These are phyloP conservation scores for Amphiprion ocellaris DNA, from an alignment of 2,113 vertebrate species.

Conservation along the genomic window DNA sequence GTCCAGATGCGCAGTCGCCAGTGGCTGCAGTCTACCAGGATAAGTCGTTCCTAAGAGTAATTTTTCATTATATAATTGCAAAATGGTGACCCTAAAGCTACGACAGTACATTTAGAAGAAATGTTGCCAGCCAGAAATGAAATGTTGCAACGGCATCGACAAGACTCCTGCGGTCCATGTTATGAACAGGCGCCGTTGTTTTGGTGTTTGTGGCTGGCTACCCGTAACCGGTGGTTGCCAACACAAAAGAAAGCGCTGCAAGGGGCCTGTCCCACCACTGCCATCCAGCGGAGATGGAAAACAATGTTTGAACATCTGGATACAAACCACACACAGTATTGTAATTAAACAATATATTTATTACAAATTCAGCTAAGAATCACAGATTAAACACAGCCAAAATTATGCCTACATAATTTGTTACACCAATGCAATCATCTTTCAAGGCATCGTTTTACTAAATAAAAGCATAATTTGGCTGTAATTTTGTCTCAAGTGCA, in stretches of 20 bases:
- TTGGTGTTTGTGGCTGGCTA: conserved; percentile 54
- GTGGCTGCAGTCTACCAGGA: conserved; percentile 9
- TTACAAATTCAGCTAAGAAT: no score
- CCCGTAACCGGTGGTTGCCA: conserved; percentile 47
- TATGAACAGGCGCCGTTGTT: conserved; percentile 49
- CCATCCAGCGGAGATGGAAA: conserved; percentile 56
- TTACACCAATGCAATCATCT: no score
- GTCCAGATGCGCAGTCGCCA: conserved; percentile 77
- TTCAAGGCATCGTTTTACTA: no score
- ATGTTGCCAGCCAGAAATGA: background rate
- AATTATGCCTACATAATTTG: no score
- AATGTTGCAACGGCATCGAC: background rate
- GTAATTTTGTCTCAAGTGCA: no score
- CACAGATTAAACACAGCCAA: no score
- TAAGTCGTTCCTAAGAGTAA: background rate
- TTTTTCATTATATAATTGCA: background rate
- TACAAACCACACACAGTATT: background rate
- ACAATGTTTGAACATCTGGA: conserved; percentile 48
- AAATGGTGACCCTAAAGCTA: background rate
- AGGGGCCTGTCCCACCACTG: conserved; percentile 20
- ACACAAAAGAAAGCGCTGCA: conserved; percentile 66
- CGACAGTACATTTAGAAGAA: background rate
- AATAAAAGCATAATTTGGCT: no score
- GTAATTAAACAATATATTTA: no score
- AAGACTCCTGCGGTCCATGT: background rate